phyloP scores from a whole-genome alignment of 92 coral and sea anemone species.

The Montipora capitata region DNA sequence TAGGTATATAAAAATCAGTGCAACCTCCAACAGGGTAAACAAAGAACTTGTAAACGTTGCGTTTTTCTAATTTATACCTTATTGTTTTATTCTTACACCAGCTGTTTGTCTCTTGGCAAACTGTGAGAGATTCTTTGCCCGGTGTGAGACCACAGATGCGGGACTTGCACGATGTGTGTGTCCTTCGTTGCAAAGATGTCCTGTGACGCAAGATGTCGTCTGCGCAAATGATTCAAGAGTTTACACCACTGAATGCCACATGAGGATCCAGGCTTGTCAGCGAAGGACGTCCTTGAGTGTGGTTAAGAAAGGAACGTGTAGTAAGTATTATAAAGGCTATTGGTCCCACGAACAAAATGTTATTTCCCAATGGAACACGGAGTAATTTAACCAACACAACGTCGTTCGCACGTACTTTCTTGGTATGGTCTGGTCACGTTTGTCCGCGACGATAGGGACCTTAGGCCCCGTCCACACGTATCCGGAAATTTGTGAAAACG shows the following conservation, averaged over 20 bases:
- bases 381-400: too few species aligned
- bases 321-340: slow-evolving; percentile 54
- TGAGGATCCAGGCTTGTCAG: slow-evolving; percentile 81
- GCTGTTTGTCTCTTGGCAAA: slow-evolving; percentile 80
- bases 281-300: slow-evolving; percentile 64
- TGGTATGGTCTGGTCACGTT: too few species aligned
- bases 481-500: too few species aligned
- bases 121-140: slow-evolving; percentile 80
- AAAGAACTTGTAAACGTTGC: too few species aligned
- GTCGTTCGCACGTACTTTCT: too few species aligned
- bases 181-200: slow-evolving; percentile 74
- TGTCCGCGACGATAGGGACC: too few species aligned
- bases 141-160: slow-evolving; percentile 75
- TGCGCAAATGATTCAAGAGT: slow-evolving; percentile 86
- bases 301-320: slow-evolving; percentile 86
- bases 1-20: too few species aligned
- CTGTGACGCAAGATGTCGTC: slow-evolving; percentile 58
- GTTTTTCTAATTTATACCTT: too few species aligned
- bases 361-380: too few species aligned
- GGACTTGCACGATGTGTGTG: slow-evolving; percentile 90
- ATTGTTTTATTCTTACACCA: neutral
- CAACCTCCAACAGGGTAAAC: too few species aligned
- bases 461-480: too few species aligned
- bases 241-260: slow-evolving; percentile 87
- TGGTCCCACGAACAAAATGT: neutral